These are phyloP conservation scores for Meiosimyza decipiens DNA, from an alignment of 2,888 invertebrate genomes.

Conservation along the genomic window DNA sequence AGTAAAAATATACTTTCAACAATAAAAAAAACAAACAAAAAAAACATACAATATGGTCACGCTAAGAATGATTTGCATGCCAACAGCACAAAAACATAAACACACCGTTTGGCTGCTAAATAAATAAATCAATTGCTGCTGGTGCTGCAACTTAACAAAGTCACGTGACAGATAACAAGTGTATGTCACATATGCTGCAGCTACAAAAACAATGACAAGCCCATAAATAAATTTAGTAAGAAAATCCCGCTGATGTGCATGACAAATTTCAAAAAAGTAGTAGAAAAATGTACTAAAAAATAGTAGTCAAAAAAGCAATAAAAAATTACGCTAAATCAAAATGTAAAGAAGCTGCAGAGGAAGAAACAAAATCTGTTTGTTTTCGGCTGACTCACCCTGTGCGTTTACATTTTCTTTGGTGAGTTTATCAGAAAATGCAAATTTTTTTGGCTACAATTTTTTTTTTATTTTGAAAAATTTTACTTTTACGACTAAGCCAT, in stretches of 20 bases:
- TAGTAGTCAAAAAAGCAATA: neutral
- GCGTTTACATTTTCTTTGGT: neutral
- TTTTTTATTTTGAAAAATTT: neutral
- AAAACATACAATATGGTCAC: conserved; percentile 3
- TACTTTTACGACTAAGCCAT: conserved; percentile 19
- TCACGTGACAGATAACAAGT: conserved; percentile 29
- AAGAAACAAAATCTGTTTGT: conserved; percentile 14
- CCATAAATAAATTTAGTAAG: conserved; percentile 14
- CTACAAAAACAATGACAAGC: conserved; percentile 7
- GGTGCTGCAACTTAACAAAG: neutral
- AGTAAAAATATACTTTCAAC: no score
- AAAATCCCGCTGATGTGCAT: neutral
- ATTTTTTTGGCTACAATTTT: conserved; percentile 31
- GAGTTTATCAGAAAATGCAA: conserved; percentile 12
- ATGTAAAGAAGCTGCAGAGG: neutral
- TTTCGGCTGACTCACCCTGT: neutral
- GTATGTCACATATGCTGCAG: neutral
- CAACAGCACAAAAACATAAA: conserved; percentile 13
- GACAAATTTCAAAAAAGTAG: no score
- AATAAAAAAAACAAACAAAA: no score
- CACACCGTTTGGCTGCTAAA: conserved; percentile 4
- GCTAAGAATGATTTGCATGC: neutral
- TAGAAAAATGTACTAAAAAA: neutral
- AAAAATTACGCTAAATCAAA: conserved; percentile 25
- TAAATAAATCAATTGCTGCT: conserved; percentile 32